phyloP scores from a whole-genome alignment of 2,113 vertebrate genomes.

The Cygnus atratus region DNA sequence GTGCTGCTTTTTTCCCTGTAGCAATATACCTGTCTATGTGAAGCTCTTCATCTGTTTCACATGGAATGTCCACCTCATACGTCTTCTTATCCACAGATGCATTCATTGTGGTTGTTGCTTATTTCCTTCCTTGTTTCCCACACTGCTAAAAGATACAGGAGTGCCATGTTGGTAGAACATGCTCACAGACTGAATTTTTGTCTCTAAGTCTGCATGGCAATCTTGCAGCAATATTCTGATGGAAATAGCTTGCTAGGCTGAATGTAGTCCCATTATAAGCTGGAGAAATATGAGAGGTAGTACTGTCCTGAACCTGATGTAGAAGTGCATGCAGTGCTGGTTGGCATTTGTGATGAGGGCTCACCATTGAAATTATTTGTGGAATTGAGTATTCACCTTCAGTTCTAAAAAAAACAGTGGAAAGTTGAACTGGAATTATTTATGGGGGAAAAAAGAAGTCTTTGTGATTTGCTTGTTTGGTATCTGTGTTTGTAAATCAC shows the following conservation, averaged over 20 bases:
- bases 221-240: not conserved
- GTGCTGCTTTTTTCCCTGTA: not conserved
- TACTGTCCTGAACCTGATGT: not conserved
- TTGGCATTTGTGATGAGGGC: not conserved
- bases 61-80: not conserved
- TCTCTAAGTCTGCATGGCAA: not conserved
- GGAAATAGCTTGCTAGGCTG: not conserved
- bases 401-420: not conserved
- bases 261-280: not conserved
- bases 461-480: not conserved
- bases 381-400: not conserved
- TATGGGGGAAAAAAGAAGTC: accelerated
- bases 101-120: not conserved
- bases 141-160: not conserved
- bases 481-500: not conserved
- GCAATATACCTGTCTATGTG: not conserved
- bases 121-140: not conserved
- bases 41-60: not conserved
- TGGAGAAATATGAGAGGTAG: not conserved
- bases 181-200: not conserved
- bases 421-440: not conserved
- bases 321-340: not conserved
- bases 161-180: not conserved
- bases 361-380: not conserved
- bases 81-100: not conserved